Evolutionary conservation across 30 jellyfish, hydroid and myxozoan species (phyloP).

Genomic region (Pelagia noctiluca): DNA sequence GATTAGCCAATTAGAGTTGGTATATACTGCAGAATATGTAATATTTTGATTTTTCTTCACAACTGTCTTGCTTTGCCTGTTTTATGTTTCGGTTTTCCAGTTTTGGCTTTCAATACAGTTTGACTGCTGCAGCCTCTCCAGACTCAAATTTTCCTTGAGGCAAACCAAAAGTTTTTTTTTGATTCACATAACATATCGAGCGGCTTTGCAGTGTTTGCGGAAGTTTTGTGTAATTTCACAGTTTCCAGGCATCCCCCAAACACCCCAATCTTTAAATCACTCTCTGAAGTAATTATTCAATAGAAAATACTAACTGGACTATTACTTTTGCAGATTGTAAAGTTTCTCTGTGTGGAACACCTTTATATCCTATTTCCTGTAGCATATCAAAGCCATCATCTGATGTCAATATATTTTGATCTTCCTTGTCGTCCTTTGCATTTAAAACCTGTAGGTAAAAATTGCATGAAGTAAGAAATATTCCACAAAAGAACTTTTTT

Average conservation of each 20-base stretch:
- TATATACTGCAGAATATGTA: not conserved
- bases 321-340: not conserved
- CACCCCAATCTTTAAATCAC: too few species aligned
- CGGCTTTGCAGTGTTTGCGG: not conserved
- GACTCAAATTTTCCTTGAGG: not conserved
- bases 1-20: constrained; percentile 1
- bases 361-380: not conserved
- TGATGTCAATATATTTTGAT: not conserved
- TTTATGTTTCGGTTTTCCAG: not conserved
- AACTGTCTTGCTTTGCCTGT: not conserved
- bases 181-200: not conserved
- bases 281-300: not conserved
- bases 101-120: not conserved
- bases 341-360: constrained; percentile 3
- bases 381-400: not conserved
- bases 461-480: not conserved
- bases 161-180: not conserved
- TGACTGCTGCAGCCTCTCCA: constrained; percentile 10
- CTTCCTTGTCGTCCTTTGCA: constrained; percentile 1
- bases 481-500: not conserved
- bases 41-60: not conserved
- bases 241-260: too few species aligned
- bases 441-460: not conserved
- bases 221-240: too few species aligned
- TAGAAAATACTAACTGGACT: not conserved